Conservation (phyloP, 2,888 invertebrate genomes). For the Clanis bilineata region DNA sequence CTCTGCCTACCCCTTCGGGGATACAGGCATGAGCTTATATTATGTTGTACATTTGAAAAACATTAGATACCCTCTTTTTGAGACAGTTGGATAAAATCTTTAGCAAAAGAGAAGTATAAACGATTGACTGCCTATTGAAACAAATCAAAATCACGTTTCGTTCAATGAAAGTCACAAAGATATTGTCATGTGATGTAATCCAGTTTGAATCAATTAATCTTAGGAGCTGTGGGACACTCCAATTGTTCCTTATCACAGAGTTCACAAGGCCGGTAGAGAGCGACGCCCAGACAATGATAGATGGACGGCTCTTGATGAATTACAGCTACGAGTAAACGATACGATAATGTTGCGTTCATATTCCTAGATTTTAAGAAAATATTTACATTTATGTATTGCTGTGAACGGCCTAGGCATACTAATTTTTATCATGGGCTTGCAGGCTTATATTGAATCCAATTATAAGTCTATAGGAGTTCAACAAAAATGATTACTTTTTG, state of each 20-base stretch:
- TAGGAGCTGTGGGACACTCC: conserved; percentile 38
- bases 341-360: conserved; percentile 15
- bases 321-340: conserved; percentile 26
- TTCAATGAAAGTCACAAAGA: neutral
- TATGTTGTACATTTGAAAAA: too few species aligned
- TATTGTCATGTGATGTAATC: conserved; percentile 37
- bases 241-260: conserved; percentile 57
- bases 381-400: neutral
- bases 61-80: too few species aligned
- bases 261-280: conserved; percentile 56
- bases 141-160: neutral
- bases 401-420: neutral
- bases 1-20: too few species aligned
- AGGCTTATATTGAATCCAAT: too few species aligned
- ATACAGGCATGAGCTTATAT: too few species aligned
- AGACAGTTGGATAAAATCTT: too few species aligned
- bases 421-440: too few species aligned
- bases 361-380: neutral
- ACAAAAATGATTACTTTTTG: too few species aligned
- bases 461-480: too few species aligned
- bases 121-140: conserved; percentile 5
- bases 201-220: conserved; percentile 52
- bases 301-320: conserved; percentile 62
- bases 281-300: conserved; percentile 59
- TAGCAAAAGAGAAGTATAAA: neutral